phyloP scores from a whole-genome alignment of 1,140 invertebrate genomes.

The Orius laevigatus region DNA sequence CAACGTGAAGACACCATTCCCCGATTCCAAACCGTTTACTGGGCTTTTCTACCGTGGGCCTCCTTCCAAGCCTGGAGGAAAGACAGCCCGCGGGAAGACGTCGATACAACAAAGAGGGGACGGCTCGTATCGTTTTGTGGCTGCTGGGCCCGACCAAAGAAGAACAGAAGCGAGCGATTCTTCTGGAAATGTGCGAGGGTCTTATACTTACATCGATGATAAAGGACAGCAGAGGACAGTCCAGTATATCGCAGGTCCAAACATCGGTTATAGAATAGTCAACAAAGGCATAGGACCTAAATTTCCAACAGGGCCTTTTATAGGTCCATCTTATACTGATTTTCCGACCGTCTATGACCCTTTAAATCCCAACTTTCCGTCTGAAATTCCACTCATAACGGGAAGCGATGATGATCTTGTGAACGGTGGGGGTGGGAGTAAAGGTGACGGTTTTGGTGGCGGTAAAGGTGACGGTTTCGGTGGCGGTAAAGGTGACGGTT shows the following conservation, averaged over 20 bases:
- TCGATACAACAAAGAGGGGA: slow-evolving; percentile 40
- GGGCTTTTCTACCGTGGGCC: slow-evolving; percentile 35
- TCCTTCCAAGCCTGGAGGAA: slow-evolving; percentile 27
- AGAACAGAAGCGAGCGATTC: slow-evolving; percentile 50
- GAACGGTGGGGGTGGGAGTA: neutral
- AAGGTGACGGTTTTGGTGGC: slow-evolving; percentile 7
- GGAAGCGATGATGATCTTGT: slow-evolving; percentile 2
- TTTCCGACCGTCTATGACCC: slow-evolving; percentile 12
- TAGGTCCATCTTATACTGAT: slow-evolving; percentile 13
- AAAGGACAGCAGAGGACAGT: slow-evolving; percentile 51
- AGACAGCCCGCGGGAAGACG: slow-evolving; percentile 36
- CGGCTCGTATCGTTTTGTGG: slow-evolving; percentile 48
- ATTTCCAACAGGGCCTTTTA: slow-evolving; percentile 24
- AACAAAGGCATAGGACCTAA: slow-evolving; percentile 38
- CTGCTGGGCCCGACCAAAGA: slow-evolving; percentile 50
- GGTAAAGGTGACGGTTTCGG: neutral
- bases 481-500: slow-evolving; percentile 3
- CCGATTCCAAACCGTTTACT: slow-evolving; percentile 32
- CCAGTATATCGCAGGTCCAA: slow-evolving; percentile 54
- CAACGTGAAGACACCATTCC: slow-evolving; percentile 47
- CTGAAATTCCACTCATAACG: slow-evolving; percentile 7
- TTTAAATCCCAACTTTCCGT: slow-evolving; percentile 1
- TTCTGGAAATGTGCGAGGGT: slow-evolving; percentile 46
- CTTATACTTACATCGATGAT: slow-evolving; percentile 56
- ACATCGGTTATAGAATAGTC: slow-evolving; percentile 53